Evolutionary conservation across 2,888 invertebrate genomes (phyloP).

Genomic region (Brachypalpus laphriformis): DNA sequence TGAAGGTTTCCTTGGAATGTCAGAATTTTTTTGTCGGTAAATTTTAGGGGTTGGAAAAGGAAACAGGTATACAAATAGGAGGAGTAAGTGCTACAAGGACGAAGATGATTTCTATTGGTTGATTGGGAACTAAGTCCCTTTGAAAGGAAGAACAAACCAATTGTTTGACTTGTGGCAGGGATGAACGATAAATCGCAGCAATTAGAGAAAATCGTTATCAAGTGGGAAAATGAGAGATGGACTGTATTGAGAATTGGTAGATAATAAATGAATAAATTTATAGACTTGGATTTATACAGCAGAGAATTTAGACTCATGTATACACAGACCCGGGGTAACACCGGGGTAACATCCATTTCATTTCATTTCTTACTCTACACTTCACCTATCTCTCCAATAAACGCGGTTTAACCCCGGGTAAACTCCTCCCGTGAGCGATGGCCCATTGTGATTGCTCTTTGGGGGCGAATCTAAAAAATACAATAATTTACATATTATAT

Average conservation of each 20-base stretch:
- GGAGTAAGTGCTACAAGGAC: not conserved
- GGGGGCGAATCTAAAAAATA: too few relatives aligned
- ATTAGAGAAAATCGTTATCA: not conserved
- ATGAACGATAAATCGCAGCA: not conserved
- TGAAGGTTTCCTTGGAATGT: not conserved
- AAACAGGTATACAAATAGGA: constrained; percentile 6
- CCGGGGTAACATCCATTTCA: too few relatives aligned
- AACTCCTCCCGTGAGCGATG: too few relatives aligned
- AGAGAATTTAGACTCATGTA: too few relatives aligned
- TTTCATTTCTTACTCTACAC: too few relatives aligned
- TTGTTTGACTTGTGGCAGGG: not conserved
- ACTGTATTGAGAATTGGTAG: not conserved
- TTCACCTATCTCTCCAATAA: too few relatives aligned
- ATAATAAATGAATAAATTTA: too few relatives aligned
- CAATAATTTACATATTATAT: too few relatives aligned
- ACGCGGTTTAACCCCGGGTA: too few relatives aligned
- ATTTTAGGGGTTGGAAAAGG: constrained; percentile 45
- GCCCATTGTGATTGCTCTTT: too few relatives aligned
- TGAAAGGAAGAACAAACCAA: not conserved
- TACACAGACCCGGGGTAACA: too few relatives aligned
- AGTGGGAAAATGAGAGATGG: not conserved
- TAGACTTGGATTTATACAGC: too few relatives aligned
- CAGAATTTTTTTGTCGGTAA: not conserved
- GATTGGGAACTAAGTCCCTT: not conserved
- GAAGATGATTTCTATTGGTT: constrained; percentile 34